Evolutionary conservation across 2,113 vertebrate genomes (phyloP), one percentile per base, ranked within the genome.

Genomic region (Cebus imitator): DNA sequence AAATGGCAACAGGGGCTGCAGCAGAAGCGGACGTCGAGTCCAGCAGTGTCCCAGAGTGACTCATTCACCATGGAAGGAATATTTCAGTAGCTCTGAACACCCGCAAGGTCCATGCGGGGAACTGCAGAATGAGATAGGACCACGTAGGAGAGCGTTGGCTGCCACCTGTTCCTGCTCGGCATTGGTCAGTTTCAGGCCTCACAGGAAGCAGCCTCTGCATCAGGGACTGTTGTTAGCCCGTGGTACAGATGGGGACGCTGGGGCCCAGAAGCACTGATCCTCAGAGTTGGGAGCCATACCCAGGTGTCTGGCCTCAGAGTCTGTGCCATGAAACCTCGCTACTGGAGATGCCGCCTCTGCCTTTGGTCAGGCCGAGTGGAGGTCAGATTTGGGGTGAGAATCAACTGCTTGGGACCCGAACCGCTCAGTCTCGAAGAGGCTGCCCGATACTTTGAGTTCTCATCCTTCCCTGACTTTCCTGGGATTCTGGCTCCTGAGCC

Each of bases 21-120:
- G n/a, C 37, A 2, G 55, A 32, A 58, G 48, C n/a, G 58, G 27
- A 32, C 21, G 0, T 11, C 0, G 0, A 3, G 11, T 30, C 21
- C 12, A 14, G 35, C 80, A 2, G 80, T 3, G 20, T 23, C 50
- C 37, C 5, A 1, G 40, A 75, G 25, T 0, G 0, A 25, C 6
- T 0, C 9, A 6, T 73, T 64, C n/a, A 8, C 43, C 35, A 0
- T 8, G 11, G 18, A 1, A n/a, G 57, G 23, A 18, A 4, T 13
- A 27, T 4, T 6, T 0, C 20, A 1, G 73, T 27, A 5, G 32
- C 57, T 50, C 32, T n/a, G 3, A 23, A 58, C 11, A 16, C 21
- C 43, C 5, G 16, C 17, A 17, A 17, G 10, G 61, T 1, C 14
- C 1, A 0, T 43, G 87, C 0, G 2, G 21, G n/a, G 68, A 57